phyloP scores from a whole-genome alignment of 2,888 invertebrate species.

The Dynastes grantii region DNA sequence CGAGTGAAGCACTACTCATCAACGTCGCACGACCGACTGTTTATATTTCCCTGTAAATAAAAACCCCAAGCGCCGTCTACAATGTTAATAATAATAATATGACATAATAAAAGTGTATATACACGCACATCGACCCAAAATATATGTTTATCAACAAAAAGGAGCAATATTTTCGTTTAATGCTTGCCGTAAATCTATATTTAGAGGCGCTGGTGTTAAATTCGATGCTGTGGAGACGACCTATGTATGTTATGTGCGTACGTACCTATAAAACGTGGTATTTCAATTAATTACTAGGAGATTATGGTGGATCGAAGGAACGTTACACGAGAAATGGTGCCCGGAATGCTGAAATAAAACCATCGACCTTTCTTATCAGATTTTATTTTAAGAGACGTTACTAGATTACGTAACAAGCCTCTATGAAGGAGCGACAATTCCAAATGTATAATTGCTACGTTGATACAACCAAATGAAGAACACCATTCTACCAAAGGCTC shows the following conservation, averaged over 20 bases:
- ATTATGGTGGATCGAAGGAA: constrained; percentile 22
- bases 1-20: constrained; percentile 46
- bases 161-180: constrained; percentile 42
- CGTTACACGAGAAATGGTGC: constrained; percentile 17
- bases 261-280: constrained; percentile 39
- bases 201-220: constrained; percentile 42
- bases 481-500: too few relatives aligned
- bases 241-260: not conserved
- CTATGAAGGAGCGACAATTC: too few relatives aligned
- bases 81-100: constrained; percentile 46
- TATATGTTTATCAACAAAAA: constrained; percentile 47
- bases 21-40: constrained; percentile 34
- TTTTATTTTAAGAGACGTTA: not conserved
- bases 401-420: constrained; percentile 5
- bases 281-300: constrained; percentile 42
- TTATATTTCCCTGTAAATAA: constrained; percentile 42
- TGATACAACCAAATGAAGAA: too few relatives aligned
- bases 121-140: constrained; percentile 24
- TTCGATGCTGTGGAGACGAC: constrained; percentile 28
- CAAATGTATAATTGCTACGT: too few relatives aligned
- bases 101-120: constrained; percentile 39
- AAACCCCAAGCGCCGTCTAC: constrained; percentile 43
- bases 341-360: constrained; percentile 4
- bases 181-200: constrained; percentile 40
- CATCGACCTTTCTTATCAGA: constrained; percentile 23